Evolutionary conservation across 64 coral and sea anemone genomes (phyloP).

Genomic region (Pocillopora damicornis): DNA sequence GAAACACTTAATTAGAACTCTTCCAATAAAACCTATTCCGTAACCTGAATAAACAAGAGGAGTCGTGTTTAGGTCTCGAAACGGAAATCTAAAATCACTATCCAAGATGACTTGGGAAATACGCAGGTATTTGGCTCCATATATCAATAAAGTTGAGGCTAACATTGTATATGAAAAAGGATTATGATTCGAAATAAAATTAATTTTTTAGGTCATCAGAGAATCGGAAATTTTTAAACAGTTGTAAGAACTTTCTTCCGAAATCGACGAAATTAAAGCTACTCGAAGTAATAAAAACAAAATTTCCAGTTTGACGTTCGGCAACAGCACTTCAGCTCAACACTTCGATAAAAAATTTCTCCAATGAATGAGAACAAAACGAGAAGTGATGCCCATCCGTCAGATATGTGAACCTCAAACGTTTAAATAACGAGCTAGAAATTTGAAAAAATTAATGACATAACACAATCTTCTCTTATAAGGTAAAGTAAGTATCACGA

Average conservation of each 20-base stretch:
- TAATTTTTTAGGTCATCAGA: too few relatives aligned
- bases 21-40: conserved; percentile 35
- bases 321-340: not conserved
- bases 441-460: not conserved
- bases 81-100: not conserved
- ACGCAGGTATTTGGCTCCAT: conserved; percentile 1
- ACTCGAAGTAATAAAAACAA: conserved; percentile 23
- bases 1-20: conserved; percentile 47
- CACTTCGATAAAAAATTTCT: not conserved
- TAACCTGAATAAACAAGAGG: conserved; percentile 29
- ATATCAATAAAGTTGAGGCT: not conserved
- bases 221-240: conserved; percentile 31
- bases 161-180: conserved; percentile 17
- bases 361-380: not conserved
- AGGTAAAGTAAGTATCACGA: not conserved
- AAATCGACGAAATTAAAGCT: not conserved
- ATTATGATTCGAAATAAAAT: conserved; percentile 23
- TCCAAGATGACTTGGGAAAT: not conserved
- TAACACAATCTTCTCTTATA: not conserved
- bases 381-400: not conserved
- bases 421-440: not conserved
- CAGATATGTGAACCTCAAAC: not conserved
- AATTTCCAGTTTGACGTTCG: not conserved
- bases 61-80: conserved; percentile 1
- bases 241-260: conserved; percentile 3